Base-by-base conservation (phyloP, 2,888 invertebrate species). In the Ommatoiulus sabulosus region DNA sequence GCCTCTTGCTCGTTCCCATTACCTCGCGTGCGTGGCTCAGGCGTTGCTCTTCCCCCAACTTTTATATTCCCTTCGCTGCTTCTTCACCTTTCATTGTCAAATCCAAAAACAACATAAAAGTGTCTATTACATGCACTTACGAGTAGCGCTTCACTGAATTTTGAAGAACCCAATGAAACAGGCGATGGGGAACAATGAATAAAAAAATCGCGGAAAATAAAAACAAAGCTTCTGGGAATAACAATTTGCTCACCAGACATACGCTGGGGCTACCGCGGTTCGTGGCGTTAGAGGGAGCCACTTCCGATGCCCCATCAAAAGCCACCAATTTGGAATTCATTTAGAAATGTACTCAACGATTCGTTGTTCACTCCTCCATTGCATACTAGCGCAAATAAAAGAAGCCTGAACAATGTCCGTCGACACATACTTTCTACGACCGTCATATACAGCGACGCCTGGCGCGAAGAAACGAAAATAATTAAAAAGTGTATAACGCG, bases 61-160 rank as follows among this genome's bases (percentile, higher is more conserved):
- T 72, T 72, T 72, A 72, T 72, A 72, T 72, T 72, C 72, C 72
- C 72, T 20, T 5, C 20, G 72, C 72, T 72, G 72, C 72, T 72
- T 72, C 72, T 72, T 72, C 72, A 72, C 72, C 72, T 72, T 72
- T 72, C 72, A 72, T 72, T 72, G 72, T 72, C 72, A 72, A 72
- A 72, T 72, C 72, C 72, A 72, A 72, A 72, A 72, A 72, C 72
- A 72, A 72, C 72, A 72, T 72, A 72, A 72, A 72, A 72, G 72
- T 72, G 72, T 72, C 72, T 72, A 24, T 72, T 72, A 72, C 72
- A 72, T 72, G 72, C 72, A 72, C 72, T 72, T 72, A 72, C 72
- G 72, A 72, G 72, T 72, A 72, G 72, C 72, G 72, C 72, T 72
- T 72, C 72, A 72, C 72, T 72, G 72, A 72, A 24, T 72, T 72